Percentiles rank a stretch among this genome's conserved stretches.
Evolutionary conservation across 2,113 vertebrate species (phyloP).

Genomic region (Zeus faber): DNA sequence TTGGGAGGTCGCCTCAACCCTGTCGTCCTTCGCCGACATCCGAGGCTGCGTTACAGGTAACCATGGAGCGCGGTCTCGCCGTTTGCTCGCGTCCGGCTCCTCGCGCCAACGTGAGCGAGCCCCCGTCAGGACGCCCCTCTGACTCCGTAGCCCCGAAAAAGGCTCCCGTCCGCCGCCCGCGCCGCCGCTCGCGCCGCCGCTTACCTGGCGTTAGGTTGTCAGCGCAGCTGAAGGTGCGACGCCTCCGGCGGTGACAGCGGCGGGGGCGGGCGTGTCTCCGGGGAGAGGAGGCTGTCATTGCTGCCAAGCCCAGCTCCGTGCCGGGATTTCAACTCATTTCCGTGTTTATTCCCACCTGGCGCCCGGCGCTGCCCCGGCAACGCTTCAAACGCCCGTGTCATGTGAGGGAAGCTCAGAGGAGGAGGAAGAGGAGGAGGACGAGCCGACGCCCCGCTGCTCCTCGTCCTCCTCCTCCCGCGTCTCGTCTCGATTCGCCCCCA

Average conservation of each 20-base stretch:
- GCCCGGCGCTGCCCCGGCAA: slow-evolving; percentile 10
- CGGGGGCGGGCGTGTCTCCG: slow-evolving; percentile 47
- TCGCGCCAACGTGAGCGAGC: slow-evolving; percentile 20
- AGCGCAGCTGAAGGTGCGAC: slow-evolving; percentile 25
- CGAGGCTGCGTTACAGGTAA: too few relatives aligned
- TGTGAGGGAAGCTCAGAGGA: too few relatives aligned
- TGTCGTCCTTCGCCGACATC: too few relatives aligned
- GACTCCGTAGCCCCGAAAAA: slow-evolving; percentile 48
- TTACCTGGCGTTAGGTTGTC: slow-evolving; percentile 56
- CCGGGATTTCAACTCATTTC: slow-evolving; percentile 16
- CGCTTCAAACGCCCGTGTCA: slow-evolving; percentile 28
- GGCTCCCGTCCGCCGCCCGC: slow-evolving; percentile 19
- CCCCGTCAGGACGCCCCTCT: slow-evolving; percentile 38
- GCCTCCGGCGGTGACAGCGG: slow-evolving; percentile 48
- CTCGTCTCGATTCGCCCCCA: too few relatives aligned
- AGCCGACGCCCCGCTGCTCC: neutral
- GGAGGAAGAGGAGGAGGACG: too few relatives aligned
- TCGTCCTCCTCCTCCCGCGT: neutral
- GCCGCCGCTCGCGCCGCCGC: slow-evolving; percentile 30
- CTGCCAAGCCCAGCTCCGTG: slow-evolving; percentile 40
- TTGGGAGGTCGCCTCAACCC: too few relatives aligned
- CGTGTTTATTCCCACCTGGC: slow-evolving; percentile 17
- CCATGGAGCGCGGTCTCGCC: too few relatives aligned
- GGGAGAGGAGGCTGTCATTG: slow-evolving; percentile 42
- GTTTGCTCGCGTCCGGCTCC: too few relatives aligned